A percentile compares a stretch with the other conserved stretches of the same genome.
Conservation (phyloP, 2,113 vertebrate genomes). For the Carlito syrichta region DNA sequence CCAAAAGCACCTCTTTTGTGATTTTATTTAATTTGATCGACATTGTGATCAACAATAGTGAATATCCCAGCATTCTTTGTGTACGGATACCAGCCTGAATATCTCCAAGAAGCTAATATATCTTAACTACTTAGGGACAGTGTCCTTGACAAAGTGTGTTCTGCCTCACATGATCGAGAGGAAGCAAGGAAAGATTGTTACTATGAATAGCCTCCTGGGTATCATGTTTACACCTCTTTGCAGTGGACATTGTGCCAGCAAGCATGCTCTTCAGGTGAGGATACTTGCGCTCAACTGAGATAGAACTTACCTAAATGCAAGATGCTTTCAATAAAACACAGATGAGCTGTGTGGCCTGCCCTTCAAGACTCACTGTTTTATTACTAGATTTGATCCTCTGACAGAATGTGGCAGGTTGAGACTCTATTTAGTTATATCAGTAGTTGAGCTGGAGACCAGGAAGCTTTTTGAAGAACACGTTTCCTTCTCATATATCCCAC, state of each 20-base stretch:
- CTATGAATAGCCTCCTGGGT: slow-evolving; percentile 91
- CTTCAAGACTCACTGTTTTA: not conserved
- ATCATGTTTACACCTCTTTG: slow-evolving; percentile 85
- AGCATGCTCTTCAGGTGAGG: slow-evolving; percentile 93
- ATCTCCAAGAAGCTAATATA: slow-evolving; percentile 91
- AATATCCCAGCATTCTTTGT: slow-evolving; percentile 91
- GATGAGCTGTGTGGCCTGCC: not conserved
- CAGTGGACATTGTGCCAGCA: slow-evolving; percentile 93
- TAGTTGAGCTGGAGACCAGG: too few species aligned
- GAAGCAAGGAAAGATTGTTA: slow-evolving; percentile 89
- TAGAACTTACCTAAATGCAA: not conserved
- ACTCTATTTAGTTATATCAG: not conserved
- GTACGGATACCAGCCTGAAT: slow-evolving; percentile 87
- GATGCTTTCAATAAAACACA: not conserved
- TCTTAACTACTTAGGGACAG: slow-evolving; percentile 92
- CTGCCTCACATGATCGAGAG: slow-evolving; percentile 91
- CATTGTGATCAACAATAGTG: slow-evolving; percentile 93
- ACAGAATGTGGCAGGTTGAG: not conserved
- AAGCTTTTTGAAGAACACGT: not conserved
- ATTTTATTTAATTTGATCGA: slow-evolving; percentile 85
- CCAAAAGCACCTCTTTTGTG: not conserved
- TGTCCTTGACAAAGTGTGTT: slow-evolving; percentile 93
- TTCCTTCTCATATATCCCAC: not conserved
- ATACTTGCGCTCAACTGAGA: not conserved
- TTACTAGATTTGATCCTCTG: not conserved